Percentiles rank a stretch among this genome's conserved stretches.
Evolutionary conservation across 2,797 vertebrate genomes (phyloP).

Genomic region (Molossus alvarezi): DNA sequence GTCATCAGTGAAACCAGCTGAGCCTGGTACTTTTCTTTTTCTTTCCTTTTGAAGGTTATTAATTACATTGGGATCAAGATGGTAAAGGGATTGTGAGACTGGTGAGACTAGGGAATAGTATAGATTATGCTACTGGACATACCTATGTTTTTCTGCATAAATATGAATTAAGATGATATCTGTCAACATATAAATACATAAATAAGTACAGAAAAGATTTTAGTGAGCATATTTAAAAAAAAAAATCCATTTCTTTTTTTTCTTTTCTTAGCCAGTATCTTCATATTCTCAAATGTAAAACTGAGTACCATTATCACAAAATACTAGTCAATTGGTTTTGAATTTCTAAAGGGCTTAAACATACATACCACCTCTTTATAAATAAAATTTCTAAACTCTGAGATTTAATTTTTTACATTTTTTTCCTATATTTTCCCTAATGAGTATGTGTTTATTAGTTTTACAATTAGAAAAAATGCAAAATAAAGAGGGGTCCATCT

Average conservation of each 20-base stretch:
- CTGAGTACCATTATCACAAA: constrained; percentile 29
- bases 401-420: neutral
- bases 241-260: neutral
- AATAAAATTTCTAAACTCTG: constrained; percentile 54
- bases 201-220: neutral
- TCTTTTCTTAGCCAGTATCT: neutral
- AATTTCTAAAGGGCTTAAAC: constrained; percentile 54
- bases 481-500: constrained; percentile 19
- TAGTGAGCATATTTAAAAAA: neutral
- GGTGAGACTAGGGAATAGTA: neutral
- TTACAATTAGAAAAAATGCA: constrained; percentile 34
- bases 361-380: neutral
- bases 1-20: neutral
- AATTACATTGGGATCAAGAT: neutral
- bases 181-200: neutral
- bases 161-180: neutral
- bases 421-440: constrained; percentile 27
- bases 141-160: neutral
- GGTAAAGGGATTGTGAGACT: neutral
- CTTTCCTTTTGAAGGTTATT: neutral
- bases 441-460: constrained; percentile 8
- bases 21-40: neutral
- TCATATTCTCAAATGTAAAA: constrained; percentile 52
- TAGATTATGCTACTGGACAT: neutral
- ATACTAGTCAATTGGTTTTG: neutral